Evolutionary conservation across 2,113 vertebrate genomes (phyloP).

Genomic region (Thunnus thynnus): DNA sequence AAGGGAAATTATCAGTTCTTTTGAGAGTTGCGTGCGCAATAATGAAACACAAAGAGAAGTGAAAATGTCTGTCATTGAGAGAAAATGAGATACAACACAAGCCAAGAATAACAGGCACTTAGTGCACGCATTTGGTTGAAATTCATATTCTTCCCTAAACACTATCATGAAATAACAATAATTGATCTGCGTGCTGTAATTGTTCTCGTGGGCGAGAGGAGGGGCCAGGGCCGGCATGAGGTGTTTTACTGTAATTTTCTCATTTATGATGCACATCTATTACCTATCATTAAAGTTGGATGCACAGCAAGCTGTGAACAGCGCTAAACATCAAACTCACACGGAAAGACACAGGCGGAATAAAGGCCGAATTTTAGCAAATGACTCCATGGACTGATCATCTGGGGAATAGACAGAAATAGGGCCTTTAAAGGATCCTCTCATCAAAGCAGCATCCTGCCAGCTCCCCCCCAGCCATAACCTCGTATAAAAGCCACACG

Average conservation of each 20-base stretch:
- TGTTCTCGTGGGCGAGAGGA: conserved; percentile 52
- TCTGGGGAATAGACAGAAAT: conserved; percentile 62
- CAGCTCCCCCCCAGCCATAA: conserved; percentile 64
- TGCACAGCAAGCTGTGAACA: conserved; percentile 52
- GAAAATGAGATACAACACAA: conserved; percentile 41
- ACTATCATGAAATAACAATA: conserved; percentile 63
- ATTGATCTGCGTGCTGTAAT: conserved; percentile 63
- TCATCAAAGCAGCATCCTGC: conserved; percentile 73
- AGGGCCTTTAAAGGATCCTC: conserved; percentile 69
- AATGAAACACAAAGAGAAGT: conserved; percentile 38
- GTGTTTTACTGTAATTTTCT: conserved; percentile 57
- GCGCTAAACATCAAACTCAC: conserved; percentile 40
- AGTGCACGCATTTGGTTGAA: conserved; percentile 37
- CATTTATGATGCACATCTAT: conserved; percentile 65
- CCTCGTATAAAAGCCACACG: conserved; percentile 65
- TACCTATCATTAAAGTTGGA: conserved; percentile 70
- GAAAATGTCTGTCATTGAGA: conserved; percentile 48
- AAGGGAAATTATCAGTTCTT: conserved; percentile 43
- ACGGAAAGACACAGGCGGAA: conserved; percentile 37
- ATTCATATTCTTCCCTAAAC: conserved; percentile 59
- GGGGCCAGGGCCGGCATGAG: conserved; percentile 22
- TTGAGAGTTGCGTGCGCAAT: conserved; percentile 22
- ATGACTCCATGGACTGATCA: conserved; percentile 58
- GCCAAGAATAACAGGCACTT: conserved; percentile 49
- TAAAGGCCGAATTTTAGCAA: conserved; percentile 59